phyloP scores from a whole-genome alignment of 2,888 invertebrate species.

The Diarsia brunnea region DNA sequence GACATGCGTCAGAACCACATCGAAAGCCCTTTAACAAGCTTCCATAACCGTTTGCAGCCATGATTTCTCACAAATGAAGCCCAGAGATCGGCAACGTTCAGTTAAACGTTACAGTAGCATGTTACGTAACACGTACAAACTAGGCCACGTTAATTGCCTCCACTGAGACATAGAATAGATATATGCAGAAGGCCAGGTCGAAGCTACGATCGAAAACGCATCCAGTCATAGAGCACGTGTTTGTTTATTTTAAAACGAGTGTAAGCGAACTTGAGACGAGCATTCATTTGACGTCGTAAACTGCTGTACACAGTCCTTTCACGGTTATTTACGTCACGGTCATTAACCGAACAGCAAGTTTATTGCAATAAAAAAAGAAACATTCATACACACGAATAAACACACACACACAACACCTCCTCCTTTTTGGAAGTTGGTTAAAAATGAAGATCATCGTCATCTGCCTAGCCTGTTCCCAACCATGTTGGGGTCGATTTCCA shows the following conservation, averaged over 20 bases:
- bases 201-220: background rate
- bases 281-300: background rate
- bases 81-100: slow-evolving; percentile 23
- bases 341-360: background rate
- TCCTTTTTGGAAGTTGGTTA: no score
- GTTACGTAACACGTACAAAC: slow-evolving; percentile 55
- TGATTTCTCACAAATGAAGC: slow-evolving; percentile 30
- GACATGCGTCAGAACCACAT: no score
- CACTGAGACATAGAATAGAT: slow-evolving; percentile 21
- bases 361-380: background rate
- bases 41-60: slow-evolving; percentile 1
- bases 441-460: background rate
- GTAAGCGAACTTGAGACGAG: no score
- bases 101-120: slow-evolving; percentile 55
- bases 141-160: slow-evolving; percentile 67
- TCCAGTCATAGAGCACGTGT: background rate
- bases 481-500: no score
- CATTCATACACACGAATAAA: no score
- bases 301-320: background rate
- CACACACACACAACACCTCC: no score
- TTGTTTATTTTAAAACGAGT: background rate
- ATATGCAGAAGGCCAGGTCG: background rate
- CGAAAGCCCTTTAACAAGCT: background rate
- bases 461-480: no score
- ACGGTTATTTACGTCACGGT: background rate